Percentiles rank a stretch among this genome's conserved stretches.
Evolutionary conservation across 2,888 invertebrate genomes (phyloP).

Genomic region (Rhagonycha fulva): DNA sequence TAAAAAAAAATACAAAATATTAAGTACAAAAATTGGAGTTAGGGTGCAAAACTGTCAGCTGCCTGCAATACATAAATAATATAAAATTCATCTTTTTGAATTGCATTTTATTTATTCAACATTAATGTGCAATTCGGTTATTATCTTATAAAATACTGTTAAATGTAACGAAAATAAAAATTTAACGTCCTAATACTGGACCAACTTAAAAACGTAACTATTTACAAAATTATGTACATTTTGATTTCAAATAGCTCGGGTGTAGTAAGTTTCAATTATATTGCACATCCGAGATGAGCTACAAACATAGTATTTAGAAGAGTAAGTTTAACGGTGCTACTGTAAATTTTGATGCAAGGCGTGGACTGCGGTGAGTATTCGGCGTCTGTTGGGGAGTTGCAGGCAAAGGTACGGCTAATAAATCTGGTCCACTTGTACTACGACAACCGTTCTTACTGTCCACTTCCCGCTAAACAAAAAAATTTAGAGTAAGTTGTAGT

Average conservation of each 20-base stretch:
- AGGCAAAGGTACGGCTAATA: slow-evolving; percentile 15
- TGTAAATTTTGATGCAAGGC: not conserved
- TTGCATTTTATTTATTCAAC: not conserved
- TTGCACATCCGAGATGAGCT: not conserved
- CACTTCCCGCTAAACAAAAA: slow-evolving; percentile 26
- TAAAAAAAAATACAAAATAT: not conserved
- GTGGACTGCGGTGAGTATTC: not conserved
- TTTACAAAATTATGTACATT: not conserved
- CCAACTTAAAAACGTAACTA: not conserved
- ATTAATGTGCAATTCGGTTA: not conserved
- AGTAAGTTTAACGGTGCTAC: not conserved
- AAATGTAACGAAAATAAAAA: not conserved
- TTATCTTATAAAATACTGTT: not conserved
- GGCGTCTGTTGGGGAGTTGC: slow-evolving; percentile 6
- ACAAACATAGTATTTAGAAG: not conserved
- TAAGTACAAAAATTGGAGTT: not conserved
- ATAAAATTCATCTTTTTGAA: not conserved
- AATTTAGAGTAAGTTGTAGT: too few species aligned
- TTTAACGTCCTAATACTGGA: not conserved
- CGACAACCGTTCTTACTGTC: slow-evolving; percentile 19
- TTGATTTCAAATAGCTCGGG: not conserved
- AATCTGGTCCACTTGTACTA: slow-evolving; percentile 19
- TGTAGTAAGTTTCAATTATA: not conserved
- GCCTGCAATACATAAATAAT: not conserved
- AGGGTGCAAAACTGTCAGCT: not conserved